Conservation (phyloP, 2,113 vertebrate genomes). For the Vulpes vulpes region DNA sequence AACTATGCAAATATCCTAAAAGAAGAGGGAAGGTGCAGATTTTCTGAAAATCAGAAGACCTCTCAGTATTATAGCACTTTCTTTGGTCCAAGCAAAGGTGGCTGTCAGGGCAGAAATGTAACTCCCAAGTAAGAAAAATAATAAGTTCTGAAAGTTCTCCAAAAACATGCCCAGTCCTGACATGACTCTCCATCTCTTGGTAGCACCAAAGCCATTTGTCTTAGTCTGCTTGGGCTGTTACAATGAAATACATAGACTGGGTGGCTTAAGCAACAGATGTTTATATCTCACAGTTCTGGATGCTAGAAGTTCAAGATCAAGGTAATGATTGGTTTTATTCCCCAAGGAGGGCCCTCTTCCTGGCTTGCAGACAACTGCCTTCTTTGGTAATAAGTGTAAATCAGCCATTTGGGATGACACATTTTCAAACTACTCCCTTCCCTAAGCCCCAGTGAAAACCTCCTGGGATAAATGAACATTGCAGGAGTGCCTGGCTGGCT, state of each 20-base stretch:
- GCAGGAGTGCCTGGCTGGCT: background rate
- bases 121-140: background rate
- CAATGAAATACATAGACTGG: background rate
- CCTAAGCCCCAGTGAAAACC: background rate
- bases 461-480: background rate
- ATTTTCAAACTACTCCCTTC: background rate
- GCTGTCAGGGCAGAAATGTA: background rate
- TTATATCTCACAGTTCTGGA: background rate
- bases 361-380: background rate
- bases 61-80: background rate
- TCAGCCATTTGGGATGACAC: background rate
- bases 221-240: background rate
- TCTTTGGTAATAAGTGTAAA: background rate
- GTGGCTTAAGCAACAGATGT: background rate
- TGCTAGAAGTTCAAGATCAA: background rate
- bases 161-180: background rate
- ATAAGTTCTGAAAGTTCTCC: slow-evolving; percentile 25
- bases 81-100: background rate
- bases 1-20: background rate
- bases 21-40: background rate
- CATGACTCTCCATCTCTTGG: background rate
- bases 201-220: background rate
- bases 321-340: background rate
- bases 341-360: background rate
- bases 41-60: background rate